Evolutionary conservation across 2,888 invertebrate species (phyloP).

Genomic region (Callyntrura sp.): DNA sequence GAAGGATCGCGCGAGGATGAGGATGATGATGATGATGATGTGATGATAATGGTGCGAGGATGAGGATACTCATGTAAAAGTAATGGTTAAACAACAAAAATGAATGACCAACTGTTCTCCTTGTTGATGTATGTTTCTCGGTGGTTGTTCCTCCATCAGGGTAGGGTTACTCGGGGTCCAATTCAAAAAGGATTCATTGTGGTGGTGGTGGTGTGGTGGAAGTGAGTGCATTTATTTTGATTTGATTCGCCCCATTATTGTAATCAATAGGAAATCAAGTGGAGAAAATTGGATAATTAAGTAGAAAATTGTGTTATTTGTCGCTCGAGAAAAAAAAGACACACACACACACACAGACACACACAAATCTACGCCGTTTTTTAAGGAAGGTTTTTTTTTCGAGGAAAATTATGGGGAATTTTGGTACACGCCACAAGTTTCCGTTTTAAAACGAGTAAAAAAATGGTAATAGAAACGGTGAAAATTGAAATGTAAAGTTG

Average conservation of each 20-base stretch:
- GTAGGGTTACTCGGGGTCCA: too few relatives aligned
- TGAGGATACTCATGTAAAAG: constrained; percentile 25
- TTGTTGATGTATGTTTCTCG: not conserved
- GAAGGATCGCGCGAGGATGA: too few relatives aligned
- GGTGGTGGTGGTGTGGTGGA: not conserved
- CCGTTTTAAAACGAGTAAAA: not conserved
- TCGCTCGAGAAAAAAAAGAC: constrained; percentile 25
- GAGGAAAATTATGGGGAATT: too few relatives aligned
- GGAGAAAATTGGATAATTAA: constrained; percentile 76
- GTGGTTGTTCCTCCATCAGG: not conserved
- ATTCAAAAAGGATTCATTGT: constrained; percentile 10
- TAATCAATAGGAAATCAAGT: constrained; percentile 70
- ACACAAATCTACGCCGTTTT: not conserved
- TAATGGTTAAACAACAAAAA: not conserved
- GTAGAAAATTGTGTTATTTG: constrained; percentile 77
- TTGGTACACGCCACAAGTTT: too few relatives aligned
- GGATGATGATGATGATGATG: constrained; percentile 7
- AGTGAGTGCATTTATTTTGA: constrained; percentile 23
- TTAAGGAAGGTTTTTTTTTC: too few relatives aligned
- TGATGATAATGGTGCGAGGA: too few relatives aligned
- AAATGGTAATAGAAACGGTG: constrained; percentile 37
- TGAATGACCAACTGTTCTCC: constrained; percentile 81
- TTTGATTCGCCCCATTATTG: constrained; percentile 32
- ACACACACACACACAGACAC: too few relatives aligned
- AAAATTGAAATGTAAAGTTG: constrained; percentile 71